These are phyloP conservation scores for Aegotheles bennettii DNA, from an alignment of 2,113 vertebrate species.

Conservation along the genomic window DNA sequence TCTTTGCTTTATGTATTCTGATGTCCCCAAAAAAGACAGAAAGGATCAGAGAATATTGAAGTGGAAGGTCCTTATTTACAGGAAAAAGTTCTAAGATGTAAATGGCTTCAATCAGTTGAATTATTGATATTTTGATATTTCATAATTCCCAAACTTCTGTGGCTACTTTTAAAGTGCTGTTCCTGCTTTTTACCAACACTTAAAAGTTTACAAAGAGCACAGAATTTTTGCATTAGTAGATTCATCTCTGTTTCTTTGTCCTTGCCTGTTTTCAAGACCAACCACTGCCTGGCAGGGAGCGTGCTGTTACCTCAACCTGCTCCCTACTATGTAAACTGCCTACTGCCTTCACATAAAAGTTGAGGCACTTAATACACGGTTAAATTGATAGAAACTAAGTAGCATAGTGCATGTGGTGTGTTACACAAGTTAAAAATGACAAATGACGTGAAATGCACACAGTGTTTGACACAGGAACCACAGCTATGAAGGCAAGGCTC, in stretches of 20 bases:
- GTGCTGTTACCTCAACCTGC: background rate
- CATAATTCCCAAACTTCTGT: background rate
- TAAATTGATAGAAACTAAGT: slow-evolving; percentile 15
- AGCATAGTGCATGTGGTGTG: background rate
- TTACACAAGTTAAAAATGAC: slow-evolving; percentile 29
- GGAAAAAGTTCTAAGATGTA: background rate
- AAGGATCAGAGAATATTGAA: background rate
- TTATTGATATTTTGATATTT: background rate
- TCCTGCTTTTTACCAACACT: background rate
- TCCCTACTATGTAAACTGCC: background rate
- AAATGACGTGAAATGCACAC: background rate
- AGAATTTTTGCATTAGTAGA: background rate
- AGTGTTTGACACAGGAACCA: background rate
- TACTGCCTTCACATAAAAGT: background rate
- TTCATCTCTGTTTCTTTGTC: background rate
- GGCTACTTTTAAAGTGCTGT: background rate
- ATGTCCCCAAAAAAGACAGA: background rate
- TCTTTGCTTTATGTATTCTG: background rate
- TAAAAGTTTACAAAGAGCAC: background rate
- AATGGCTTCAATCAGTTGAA: background rate
- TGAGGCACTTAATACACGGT: slow-evolving; percentile 21
- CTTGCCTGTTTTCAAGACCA: slow-evolving; percentile 3
- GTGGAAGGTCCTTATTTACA: background rate
- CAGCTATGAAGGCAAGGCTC: background rate
- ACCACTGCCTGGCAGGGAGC: background rate